Percentiles rank a stretch among this genome's conserved stretches.
Evolutionary conservation across 2,797 vertebrate genomes (phyloP).

Genomic region (Pteropus rufus): DNA sequence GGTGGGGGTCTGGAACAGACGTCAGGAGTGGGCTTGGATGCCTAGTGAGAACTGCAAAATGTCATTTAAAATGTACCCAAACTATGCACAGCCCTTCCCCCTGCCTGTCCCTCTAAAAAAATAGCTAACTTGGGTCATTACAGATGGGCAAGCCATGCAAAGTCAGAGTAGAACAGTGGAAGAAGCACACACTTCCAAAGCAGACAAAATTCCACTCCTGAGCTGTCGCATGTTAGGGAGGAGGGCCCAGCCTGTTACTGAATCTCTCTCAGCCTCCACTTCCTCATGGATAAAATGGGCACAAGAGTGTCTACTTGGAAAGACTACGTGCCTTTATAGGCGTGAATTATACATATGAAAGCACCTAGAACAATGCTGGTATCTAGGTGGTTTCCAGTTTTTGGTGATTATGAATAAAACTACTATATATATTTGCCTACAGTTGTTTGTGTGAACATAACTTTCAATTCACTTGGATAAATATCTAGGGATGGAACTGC

Average conservation of each 20-base stretch:
- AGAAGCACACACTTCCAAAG: background rate
- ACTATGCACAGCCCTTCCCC: background rate
- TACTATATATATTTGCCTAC: background rate
- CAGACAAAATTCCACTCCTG: background rate
- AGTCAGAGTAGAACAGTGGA: background rate
- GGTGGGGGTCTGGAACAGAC: too few species aligned
- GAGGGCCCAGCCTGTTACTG: fast-evolving
- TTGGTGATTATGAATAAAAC: slow-evolving; percentile 9
- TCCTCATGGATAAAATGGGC: background rate
- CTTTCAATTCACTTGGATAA: slow-evolving; percentile 18
- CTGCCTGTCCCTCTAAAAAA: background rate
- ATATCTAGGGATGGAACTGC: background rate
- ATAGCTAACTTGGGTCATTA: background rate
- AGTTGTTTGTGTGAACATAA: background rate
- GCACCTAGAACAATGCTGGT: background rate
- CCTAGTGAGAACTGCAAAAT: background rate
- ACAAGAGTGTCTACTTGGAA: background rate
- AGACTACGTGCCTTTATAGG: fast-evolving
- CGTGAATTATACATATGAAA: background rate
- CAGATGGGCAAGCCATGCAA: fast-evolving
- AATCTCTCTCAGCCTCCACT: background rate
- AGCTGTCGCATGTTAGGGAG: fast-evolving
- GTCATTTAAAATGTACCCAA: background rate
- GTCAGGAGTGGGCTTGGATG: fast-evolving
- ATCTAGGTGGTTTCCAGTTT: background rate